Conservation (phyloP, 2,888 invertebrate species). For the Prosopocoilus inquinatus region DNA sequence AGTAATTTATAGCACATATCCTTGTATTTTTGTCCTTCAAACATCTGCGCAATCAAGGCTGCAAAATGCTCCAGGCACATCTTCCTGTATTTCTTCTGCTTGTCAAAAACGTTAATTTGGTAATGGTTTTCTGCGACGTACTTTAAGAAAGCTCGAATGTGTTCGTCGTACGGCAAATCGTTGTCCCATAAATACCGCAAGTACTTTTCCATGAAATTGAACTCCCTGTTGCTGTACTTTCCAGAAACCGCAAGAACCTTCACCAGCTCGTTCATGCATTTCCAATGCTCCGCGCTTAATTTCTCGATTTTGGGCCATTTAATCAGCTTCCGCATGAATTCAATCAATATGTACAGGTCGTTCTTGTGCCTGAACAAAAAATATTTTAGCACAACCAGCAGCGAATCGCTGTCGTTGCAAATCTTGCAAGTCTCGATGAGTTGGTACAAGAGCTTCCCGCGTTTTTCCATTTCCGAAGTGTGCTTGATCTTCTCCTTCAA, state of each 20-base stretch:
- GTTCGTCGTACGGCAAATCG: background rate
- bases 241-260: background rate
- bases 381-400: conserved; percentile 2
- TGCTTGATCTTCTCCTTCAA: conserved; percentile 7
- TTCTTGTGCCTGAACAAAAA: conserved; percentile 5
- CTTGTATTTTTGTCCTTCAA: background rate
- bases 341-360: background rate
- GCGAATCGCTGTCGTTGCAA: background rate
- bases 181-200: background rate
- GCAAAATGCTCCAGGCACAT: background rate
- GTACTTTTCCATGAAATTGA: background rate
- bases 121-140: background rate
- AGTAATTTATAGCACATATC: background rate
- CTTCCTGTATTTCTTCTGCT: background rate
- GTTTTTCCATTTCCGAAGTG: background rate
- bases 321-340: background rate
- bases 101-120: background rate
- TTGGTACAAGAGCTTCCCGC: background rate
- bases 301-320: background rate
- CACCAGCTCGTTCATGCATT: conserved; percentile 2
- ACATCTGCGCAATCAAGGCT: background rate
- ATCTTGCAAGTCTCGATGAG: background rate
- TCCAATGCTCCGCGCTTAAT: background rate
- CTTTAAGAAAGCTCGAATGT: background rate
- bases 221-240: background rate